Percentiles rank a stretch among this genome's conserved stretches.
Evolutionary conservation across 2,797 vertebrate species (phyloP).

Genomic region (Mionectes olivaceus): DNA sequence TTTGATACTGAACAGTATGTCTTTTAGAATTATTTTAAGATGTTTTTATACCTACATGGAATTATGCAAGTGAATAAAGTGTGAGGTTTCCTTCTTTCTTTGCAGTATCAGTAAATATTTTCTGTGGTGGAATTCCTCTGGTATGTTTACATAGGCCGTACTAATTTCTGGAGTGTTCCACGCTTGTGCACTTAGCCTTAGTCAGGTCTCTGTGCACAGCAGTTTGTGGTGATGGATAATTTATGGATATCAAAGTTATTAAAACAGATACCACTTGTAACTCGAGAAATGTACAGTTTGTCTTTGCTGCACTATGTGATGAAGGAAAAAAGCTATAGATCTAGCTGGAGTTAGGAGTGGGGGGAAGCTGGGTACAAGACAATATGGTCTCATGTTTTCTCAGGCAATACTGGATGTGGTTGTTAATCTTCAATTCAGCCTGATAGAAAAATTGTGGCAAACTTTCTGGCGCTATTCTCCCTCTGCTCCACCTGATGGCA

Average conservation of each 20-base stretch:
- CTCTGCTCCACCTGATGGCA: conserved; percentile 80
- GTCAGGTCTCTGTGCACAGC: neutral
- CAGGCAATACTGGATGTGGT: conserved; percentile 86
- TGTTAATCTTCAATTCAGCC: conserved; percentile 86
- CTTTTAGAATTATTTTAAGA: neutral
- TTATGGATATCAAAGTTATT: neutral
- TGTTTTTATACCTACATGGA: neutral
- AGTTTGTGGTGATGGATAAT: neutral
- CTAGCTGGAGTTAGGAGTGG: neutral
- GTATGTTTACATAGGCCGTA: neutral
- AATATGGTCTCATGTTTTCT: neutral
- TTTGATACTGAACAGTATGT: neutral
- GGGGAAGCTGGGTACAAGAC: neutral
- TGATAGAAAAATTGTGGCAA: conserved; percentile 88
- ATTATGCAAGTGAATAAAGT: neutral
- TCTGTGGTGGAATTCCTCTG: neutral
- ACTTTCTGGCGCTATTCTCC: conserved; percentile 88
- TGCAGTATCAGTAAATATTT: neutral
- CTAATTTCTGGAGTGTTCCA: neutral
- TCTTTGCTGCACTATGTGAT: neutral
- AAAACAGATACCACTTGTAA: neutral
- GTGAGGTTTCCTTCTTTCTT: neutral
- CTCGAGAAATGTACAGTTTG: neutral
- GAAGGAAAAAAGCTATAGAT: neutral
- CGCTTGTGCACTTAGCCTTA: neutral